Evolutionary conservation across 2,797 vertebrate genomes (phyloP).

Genomic region (Champsocephalus gunnari): DNA sequence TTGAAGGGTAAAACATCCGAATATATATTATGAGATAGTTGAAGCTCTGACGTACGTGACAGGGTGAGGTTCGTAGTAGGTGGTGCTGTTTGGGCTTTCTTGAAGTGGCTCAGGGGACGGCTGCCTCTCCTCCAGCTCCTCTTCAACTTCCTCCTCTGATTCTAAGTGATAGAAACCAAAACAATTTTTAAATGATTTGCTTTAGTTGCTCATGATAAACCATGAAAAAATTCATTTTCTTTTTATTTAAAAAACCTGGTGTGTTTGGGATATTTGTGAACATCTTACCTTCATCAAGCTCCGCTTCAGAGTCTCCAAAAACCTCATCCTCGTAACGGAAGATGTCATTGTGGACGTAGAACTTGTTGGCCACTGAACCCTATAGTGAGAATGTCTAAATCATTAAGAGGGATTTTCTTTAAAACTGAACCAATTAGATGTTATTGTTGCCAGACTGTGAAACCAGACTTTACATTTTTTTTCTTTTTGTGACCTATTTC

Average conservation of each 20-base stretch:
- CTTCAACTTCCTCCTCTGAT: constrained; percentile 96
- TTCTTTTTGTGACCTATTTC: background rate
- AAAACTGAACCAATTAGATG: no score
- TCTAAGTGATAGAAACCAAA: constrained; percentile 76
- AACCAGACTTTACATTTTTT: background rate
- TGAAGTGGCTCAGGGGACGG: constrained; percentile 93
- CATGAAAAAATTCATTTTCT: background rate
- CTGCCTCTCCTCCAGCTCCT: constrained; percentile 93
- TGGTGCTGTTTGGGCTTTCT: constrained; percentile 89
- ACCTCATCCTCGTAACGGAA: constrained; percentile 99
- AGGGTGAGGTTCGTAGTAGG: constrained; percentile 92
- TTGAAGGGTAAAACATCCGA: no score
- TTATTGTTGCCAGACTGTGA: no score
- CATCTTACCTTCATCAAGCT: constrained; percentile 91
- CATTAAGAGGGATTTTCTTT: no score
- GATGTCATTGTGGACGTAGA: constrained; percentile 99
- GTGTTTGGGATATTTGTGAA: background rate
- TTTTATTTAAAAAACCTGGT: background rate
- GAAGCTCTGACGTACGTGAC: constrained; percentile 85
- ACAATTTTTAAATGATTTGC: background rate
- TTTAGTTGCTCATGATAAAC: background rate
- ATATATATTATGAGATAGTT: no score
- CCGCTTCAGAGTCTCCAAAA: constrained; percentile 97
- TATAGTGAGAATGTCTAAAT: constrained; percentile 52
- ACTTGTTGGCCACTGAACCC: constrained; percentile 99